Evolutionary conservation across 2,888 invertebrate genomes (phyloP), one percentile per base, ranked within the genome.

Genomic region (Selenia dentaria): DNA sequence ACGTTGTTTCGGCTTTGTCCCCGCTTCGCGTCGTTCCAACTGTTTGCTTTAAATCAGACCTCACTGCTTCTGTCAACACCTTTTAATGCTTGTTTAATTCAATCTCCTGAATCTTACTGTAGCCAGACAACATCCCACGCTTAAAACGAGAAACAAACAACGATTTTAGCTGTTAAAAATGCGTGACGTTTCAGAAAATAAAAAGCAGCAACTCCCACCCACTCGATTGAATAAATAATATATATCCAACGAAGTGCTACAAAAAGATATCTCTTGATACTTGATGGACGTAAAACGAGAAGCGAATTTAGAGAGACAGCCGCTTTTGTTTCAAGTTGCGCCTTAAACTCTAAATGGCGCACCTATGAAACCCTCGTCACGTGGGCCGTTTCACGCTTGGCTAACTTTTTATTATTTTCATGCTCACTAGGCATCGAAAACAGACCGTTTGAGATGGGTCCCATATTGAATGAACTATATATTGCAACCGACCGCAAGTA

Each of bases 321-420:
- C 44, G 39, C 40, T 51, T 46, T 54, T 26, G 41, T 51, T 46
- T 46, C 27, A 38, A 40, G 31, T 38, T 28, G 27, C 25, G 39
- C 31, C 44, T 45, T 33, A 34, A 50, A 46, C 36, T 46, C 43
- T 51, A 46, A 48, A 46, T 32, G 37, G 25, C 27, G 42, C 42
- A 40, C 44, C 49, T 39, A 32, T 33, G 46, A 44, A 34, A 58
- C 59, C 59, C 59, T 53, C 16, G 16, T 16, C 54, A 59, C 52
- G 52, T 33, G 47, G 36, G 33, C 37, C 36, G 50, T 54, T 59
- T 52, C 44, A 45, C 51, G 57, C 34, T 49, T 41, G 37, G 37
- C 57, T 52, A 51, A 42, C 32, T 59, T 53, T 59, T 59, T 59
- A 59, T 59, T 59, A 53, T 59, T 57, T 52, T 51, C 51, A 52